phyloP scores from a whole-genome alignment of 2,888 invertebrate genomes.

The Andrena fulva region DNA sequence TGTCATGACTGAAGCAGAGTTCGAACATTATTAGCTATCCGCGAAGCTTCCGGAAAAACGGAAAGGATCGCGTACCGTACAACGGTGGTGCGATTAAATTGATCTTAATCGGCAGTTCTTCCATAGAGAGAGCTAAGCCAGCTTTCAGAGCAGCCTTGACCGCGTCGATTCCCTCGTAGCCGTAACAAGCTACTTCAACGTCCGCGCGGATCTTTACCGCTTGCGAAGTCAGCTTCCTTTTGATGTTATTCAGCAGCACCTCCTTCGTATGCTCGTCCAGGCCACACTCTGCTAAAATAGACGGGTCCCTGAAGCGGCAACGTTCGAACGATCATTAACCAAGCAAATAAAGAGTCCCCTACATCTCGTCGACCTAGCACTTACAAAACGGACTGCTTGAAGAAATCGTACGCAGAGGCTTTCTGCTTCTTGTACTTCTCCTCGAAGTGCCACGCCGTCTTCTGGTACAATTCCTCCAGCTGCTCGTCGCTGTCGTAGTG shows the following conservation, averaged over 20 bases:
- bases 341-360: background rate
- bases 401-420: conserved; percentile 98
- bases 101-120: conserved; percentile 98
- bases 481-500: conserved; percentile 96
- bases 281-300: conserved; percentile 97
- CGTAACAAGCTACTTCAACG: conserved; percentile 97
- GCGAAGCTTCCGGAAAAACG: background rate
- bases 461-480: conserved; percentile 96
- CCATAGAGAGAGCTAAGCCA: conserved; percentile 95
- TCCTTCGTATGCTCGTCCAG: conserved; percentile 96
- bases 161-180: conserved; percentile 99
- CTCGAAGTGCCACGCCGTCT: conserved; percentile 99
- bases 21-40: background rate
- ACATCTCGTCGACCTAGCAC: conserved; percentile 79
- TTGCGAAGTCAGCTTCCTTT: conserved; percentile 97
- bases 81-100: conserved; percentile 99
- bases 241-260: conserved; percentile 96
- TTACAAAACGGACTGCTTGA: conserved; percentile 98
- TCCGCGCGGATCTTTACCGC: conserved; percentile 98
- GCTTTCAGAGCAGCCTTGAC: conserved; percentile 96
- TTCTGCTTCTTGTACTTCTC: conserved; percentile 97
- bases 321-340: conserved; percentile 24
- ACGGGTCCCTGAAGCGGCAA: conserved; percentile 91
- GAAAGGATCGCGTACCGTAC: conserved; percentile 88
- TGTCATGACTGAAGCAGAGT: conserved; percentile 93